Conservation (phyloP, 2,888 invertebrate species). For the Tachina grossa region DNA sequence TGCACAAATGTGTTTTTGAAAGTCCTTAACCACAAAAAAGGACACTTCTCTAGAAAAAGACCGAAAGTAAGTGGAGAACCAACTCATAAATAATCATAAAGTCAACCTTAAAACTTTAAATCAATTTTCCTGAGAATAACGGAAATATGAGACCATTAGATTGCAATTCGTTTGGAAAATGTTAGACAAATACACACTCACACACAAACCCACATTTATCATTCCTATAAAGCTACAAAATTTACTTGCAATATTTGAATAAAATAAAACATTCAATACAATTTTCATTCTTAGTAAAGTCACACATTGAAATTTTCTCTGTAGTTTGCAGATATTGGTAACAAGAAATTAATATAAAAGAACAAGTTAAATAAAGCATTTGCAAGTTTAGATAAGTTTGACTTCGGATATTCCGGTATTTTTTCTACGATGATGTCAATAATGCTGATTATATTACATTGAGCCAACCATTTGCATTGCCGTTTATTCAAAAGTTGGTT, state of each 20-base stretch:
- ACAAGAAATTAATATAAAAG: slow-evolving; percentile 21
- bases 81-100: slow-evolving; percentile 65
- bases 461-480: slow-evolving; percentile 13
- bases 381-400: slow-evolving; percentile 77
- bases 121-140: slow-evolving; percentile 65
- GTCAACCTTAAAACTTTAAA: slow-evolving; percentile 67
- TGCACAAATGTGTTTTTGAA: not conserved
- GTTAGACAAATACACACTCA: slow-evolving; percentile 14
- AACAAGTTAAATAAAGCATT: slow-evolving; percentile 62
- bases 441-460: slow-evolving; percentile 75
- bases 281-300: slow-evolving; percentile 30
- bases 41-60: slow-evolving; percentile 29
- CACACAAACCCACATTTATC: not conserved
- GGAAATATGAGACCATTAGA: slow-evolving; percentile 69
- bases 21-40: slow-evolving; percentile 42
- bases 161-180: slow-evolving; percentile 69
- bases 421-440: slow-evolving; percentile 73
- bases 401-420: slow-evolving; percentile 80
- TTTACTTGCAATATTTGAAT: slow-evolving; percentile 31
- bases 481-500: slow-evolving; percentile 6
- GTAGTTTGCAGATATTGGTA: slow-evolving; percentile 13
- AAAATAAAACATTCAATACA: slow-evolving; percentile 39
- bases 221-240: slow-evolving; percentile 30
- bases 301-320: slow-evolving; percentile 18
- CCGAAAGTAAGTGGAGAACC: slow-evolving; percentile 15